Conservation (phyloP, 1,140 invertebrate species). For the Zaprionus tsacasi region DNA sequence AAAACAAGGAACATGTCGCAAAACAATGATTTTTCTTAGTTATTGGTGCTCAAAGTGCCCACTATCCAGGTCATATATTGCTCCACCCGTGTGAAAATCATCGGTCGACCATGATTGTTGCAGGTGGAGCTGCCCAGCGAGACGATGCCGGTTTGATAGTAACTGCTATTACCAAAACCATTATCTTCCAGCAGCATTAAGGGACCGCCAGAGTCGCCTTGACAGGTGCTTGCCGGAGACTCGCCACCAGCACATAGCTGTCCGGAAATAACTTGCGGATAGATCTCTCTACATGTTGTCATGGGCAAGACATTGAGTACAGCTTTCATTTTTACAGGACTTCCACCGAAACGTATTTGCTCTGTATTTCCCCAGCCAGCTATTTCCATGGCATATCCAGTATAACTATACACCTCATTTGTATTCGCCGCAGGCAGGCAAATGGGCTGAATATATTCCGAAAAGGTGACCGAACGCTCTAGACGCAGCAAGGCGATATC, state of each 20-base stretch:
- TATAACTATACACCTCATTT: constrained; percentile 23
- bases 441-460: constrained; percentile 43
- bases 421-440: constrained; percentile 39
- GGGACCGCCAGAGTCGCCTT: constrained; percentile 59
- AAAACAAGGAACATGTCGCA: background rate
- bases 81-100: constrained; percentile 60
- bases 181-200: constrained; percentile 40
- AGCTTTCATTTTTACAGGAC: constrained; percentile 48
- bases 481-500: constrained; percentile 57
- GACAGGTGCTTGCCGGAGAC: constrained; percentile 24
- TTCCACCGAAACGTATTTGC: constrained; percentile 6
- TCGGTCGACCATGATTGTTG: constrained; percentile 26
- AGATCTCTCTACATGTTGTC: constrained; percentile 14
- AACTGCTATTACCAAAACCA: constrained; percentile 8
- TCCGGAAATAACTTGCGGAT: constrained; percentile 9
- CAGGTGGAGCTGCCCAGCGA: constrained; percentile 42
- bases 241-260: constrained; percentile 58
- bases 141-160: constrained; percentile 43
- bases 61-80: constrained; percentile 47
- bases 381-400: constrained; percentile 46
- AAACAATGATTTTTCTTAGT: background rate
- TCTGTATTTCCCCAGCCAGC: constrained; percentile 60
- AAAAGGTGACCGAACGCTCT: constrained; percentile 11
- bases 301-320: constrained; percentile 17
- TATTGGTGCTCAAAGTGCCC: constrained; percentile 16